Conservation (phyloP, 2,888 invertebrate genomes). For the Osedax fenrisi region DNA sequence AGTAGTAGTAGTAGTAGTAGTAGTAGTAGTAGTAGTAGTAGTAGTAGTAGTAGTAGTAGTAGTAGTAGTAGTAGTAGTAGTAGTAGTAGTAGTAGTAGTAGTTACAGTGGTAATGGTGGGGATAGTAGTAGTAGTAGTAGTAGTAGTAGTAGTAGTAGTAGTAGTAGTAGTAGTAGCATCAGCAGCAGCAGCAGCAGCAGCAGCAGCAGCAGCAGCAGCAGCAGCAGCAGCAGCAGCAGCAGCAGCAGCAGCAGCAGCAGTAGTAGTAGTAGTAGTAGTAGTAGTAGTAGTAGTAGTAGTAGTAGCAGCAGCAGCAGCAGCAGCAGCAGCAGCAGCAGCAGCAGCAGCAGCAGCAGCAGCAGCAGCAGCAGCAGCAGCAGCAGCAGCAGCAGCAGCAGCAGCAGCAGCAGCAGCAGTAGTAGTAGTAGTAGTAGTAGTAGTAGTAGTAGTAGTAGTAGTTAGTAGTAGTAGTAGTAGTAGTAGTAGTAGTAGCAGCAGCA, state of each 20-base stretch:
- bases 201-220: too few species aligned
- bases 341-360: constrained; percentile 25
- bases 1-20: neutral
- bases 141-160: too few species aligned
- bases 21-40: neutral
- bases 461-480: constrained; percentile 30
- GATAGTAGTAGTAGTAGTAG: constrained; percentile 18
- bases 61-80: neutral
- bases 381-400: constrained; percentile 25
- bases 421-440: constrained; percentile 32
- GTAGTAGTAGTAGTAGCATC: too few species aligned
- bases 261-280: constrained; percentile 30
- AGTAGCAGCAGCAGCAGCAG: constrained; percentile 26
- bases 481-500: constrained; percentile 31
- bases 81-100: neutral
- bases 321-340: neutral
- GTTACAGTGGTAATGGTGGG: too few species aligned
- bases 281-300: constrained; percentile 30
- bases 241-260: constrained; percentile 8
- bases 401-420: constrained; percentile 26
- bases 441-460: too few species aligned
- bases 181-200: too few species aligned
- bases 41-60: neutral
- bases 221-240: too few species aligned
- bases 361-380: constrained; percentile 29